Evolutionary conservation across 2,797 vertebrate species (phyloP).

Genomic region (Tangara arthus): DNA sequence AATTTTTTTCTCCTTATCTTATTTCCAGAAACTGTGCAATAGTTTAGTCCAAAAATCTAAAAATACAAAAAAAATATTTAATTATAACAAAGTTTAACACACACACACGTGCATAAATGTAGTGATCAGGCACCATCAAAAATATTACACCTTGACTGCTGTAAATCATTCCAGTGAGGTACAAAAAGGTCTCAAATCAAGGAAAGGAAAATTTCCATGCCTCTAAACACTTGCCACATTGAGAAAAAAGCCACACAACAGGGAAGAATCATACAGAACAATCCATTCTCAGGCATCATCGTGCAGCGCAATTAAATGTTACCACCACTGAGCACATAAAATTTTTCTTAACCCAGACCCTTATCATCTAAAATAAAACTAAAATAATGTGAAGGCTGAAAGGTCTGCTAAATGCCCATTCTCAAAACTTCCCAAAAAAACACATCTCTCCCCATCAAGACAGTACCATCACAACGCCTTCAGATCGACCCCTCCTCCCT

Average conservation of each 20-base stretch:
- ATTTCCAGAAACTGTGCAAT: not conserved
- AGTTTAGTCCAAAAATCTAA: not conserved
- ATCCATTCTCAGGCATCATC: not conserved
- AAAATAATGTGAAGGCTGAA: not conserved
- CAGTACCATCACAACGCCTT: fast-evolving
- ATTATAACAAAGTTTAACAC: not conserved
- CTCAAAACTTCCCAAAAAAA: not conserved
- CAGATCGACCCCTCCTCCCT: not conserved
- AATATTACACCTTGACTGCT: not conserved
- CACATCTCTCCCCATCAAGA: not conserved
- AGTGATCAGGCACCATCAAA: not conserved
- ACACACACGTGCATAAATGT: fast-evolving
- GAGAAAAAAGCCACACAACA: not conserved
- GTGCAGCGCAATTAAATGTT: not conserved
- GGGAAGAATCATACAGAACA: not conserved
- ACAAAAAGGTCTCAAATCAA: not conserved
- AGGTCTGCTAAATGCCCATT: not conserved
- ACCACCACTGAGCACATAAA: not conserved
- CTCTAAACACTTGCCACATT: not conserved
- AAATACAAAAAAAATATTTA: not conserved
- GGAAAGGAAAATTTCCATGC: not conserved
- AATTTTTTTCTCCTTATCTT: not conserved
- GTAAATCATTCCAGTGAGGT: not conserved
- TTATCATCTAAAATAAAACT: not conserved
- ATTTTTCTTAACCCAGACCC: not conserved